Conservation (phyloP, 2,797 vertebrate genomes). For the Graptemys geographica region DNA sequence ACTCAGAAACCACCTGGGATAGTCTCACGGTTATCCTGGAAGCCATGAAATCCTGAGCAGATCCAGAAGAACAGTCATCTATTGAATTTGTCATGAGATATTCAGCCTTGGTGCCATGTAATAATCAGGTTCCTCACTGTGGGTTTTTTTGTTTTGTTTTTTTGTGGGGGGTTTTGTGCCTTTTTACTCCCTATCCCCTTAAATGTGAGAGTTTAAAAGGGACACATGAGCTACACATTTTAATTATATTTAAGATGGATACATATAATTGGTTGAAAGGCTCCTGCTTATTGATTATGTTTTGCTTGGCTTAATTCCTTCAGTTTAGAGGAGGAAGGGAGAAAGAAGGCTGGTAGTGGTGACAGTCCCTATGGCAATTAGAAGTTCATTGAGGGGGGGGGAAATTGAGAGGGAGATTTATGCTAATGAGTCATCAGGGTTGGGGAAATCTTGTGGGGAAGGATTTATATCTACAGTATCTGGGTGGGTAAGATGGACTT, state of each 20-base stretch:
- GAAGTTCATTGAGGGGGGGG: background rate
- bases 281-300: background rate
- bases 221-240: background rate
- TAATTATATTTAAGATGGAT: background rate
- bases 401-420: background rate
- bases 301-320: background rate
- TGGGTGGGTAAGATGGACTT: conserved; percentile 52
- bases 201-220: background rate
- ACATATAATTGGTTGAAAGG: background rate
- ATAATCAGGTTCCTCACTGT: background rate
- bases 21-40: background rate
- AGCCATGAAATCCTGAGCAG: background rate
- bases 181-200: background rate
- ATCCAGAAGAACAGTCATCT: background rate
- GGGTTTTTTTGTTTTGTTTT: background rate
- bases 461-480: conserved; percentile 27
- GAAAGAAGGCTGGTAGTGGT: background rate
- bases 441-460: conserved; percentile 38
- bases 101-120: background rate
- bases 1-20: background rate
- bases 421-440: background rate
- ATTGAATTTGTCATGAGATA: background rate
- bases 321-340: background rate
- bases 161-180: background rate
- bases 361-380: background rate